These are phyloP conservation scores for Drosophila rufa DNA, from an alignment of 1,140 invertebrate genomes.

Conservation along the genomic window DNA sequence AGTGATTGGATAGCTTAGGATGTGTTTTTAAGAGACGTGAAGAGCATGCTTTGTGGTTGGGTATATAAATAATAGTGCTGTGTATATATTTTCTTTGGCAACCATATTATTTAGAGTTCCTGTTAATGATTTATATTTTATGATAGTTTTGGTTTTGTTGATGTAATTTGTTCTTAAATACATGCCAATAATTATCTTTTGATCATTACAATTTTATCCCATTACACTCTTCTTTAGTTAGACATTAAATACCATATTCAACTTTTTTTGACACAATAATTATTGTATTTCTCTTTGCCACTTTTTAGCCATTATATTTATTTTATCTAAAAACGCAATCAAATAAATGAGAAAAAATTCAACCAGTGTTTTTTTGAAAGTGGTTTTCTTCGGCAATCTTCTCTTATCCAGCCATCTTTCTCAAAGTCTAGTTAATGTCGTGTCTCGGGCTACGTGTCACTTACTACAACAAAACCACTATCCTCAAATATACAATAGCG, in stretches of 20 bases:
- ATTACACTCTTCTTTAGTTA: background rate
- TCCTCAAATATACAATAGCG: conserved; percentile 37
- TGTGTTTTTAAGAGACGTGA: conserved; percentile 24
- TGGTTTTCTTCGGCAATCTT: background rate
- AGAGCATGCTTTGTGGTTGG: conserved; percentile 5
- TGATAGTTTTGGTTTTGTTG: no score
- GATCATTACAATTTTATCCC: background rate
- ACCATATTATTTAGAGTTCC: background rate
- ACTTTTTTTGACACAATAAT: background rate
- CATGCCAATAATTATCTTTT: conserved; percentile 3
- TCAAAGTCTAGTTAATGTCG: conserved; percentile 40
- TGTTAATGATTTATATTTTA: no score
- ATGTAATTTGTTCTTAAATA: no score
- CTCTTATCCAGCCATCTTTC: conserved; percentile 6
- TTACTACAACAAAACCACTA: conserved; percentile 32
- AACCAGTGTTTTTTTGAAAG: background rate
- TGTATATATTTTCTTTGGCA: background rate
- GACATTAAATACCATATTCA: background rate
- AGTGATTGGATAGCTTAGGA: conserved; percentile 49
- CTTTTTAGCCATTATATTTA: background rate
- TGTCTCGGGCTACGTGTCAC: conserved; percentile 43
- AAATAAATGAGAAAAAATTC: conserved; percentile 6
- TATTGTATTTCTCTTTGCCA: background rate
- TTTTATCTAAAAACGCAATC: background rate
- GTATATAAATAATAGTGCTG: conserved; percentile 8